phyloP scores from a whole-genome alignment of 2,888 invertebrate species.

The Ophion ventricosus region DNA sequence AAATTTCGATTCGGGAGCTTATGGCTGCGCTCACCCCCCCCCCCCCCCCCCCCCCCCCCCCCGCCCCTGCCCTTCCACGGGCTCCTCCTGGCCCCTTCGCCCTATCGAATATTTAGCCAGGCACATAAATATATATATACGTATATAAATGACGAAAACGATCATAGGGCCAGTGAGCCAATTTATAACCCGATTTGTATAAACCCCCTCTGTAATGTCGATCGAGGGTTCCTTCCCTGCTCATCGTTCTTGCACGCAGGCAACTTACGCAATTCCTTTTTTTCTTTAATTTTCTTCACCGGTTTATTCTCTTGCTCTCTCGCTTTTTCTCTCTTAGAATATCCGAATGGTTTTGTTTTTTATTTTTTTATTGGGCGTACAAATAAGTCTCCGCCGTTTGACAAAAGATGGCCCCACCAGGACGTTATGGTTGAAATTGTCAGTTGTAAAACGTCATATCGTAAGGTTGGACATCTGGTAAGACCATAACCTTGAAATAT shows the following conservation, averaged over 20 bases:
- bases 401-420: no score
- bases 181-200: constrained; percentile 63
- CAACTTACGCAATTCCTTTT: constrained; percentile 31
- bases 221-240: constrained; percentile 38
- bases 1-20: constrained; percentile 56
- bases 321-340: neutral
- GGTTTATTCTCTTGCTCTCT: neutral
- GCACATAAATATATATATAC: constrained; percentile 10
- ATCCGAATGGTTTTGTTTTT: constrained; percentile 1
- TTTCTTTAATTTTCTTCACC: constrained; percentile 5
- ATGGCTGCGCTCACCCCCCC: neutral
- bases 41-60: neutral
- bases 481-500: no score
- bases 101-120: constrained; percentile 23
- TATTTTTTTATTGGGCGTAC: constrained; percentile 4
- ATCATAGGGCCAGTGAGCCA: constrained; percentile 29
- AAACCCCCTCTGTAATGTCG: constrained; percentile 40
- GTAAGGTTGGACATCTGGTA: no score
- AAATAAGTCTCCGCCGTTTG: no score
- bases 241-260: constrained; percentile 21
- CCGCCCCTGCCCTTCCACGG: neutral
- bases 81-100: neutral
- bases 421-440: no score
- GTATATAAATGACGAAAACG: constrained; percentile 24
- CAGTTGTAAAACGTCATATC: no score